These are phyloP conservation scores for Apaloderma vittatum DNA, from an alignment of 2,113 vertebrate genomes.

Conservation along the genomic window DNA sequence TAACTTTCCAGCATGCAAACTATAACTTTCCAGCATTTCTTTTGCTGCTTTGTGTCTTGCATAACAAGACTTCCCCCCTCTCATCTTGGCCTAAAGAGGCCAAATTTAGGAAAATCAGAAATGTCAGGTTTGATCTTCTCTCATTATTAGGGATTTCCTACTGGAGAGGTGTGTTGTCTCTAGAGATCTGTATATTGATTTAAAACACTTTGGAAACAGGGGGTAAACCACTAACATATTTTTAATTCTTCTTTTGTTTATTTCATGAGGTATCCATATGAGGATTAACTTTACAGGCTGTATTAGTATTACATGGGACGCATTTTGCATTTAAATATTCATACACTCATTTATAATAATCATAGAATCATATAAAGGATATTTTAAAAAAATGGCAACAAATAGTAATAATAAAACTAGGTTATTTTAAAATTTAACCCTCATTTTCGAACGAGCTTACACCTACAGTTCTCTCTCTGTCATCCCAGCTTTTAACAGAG, in stretches of 20 bases:
- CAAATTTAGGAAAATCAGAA: constrained; percentile 3
- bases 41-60: neutral
- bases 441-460: neutral
- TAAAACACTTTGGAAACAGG: neutral
- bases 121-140: neutral
- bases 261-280: neutral
- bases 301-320: neutral
- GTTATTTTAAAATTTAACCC: neutral
- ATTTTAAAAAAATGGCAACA: neutral
- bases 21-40: neutral
- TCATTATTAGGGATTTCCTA: neutral
- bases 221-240: neutral
- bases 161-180: neutral
- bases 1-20: neutral
- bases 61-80: neutral
- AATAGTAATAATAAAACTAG: neutral
- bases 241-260: neutral
- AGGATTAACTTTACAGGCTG: neutral
- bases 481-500: neutral
- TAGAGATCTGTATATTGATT: neutral
- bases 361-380: neutral
- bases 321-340: neutral
- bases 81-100: neutral
- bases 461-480: neutral
- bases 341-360: neutral